Base-by-base conservation (phyloP, 1,140 invertebrate genomes). In the Periplaneta americana region DNA sequence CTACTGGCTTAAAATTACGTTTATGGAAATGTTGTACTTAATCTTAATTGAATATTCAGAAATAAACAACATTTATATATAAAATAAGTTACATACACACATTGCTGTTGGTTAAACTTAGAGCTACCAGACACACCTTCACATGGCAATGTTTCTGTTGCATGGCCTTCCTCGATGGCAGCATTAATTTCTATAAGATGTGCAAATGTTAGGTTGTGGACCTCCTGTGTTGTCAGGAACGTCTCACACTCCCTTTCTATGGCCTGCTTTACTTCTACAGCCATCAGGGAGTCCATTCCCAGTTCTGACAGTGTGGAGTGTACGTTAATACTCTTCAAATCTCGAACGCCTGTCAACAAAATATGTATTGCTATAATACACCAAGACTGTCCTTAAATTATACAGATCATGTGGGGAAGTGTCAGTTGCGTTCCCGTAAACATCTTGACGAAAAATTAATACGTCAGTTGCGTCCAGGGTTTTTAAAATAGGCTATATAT, bases 271-370 rank as follows among this genome's bases (percentile, higher is more conserved):
- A 95, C 91, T 89, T 97, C 96, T 1, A 96, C 95, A 8, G 94
- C 95, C 94, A 97, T 97, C 86, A 98, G 91, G 28, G 95, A 96
- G 88, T 98, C 96, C 90, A 98, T 94, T 78, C 96, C 96, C 75
- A 96, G 90, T 87, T 96, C 95, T 75, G 88, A 74, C 9, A 93
- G 85, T 32, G 89, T 90, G 8, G 87, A 86, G 74, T 91, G 88
- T 32, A 86, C 85, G 79, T 89, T 89, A 11, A 92, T 81, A 28
- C 86, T 85, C 78, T 82, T 82, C 34, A 82, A 77, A 66, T 82
- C 81, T 15, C 81, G 39, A 31, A 78, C 33, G 28, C 81, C 80
- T 81, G 75, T 34, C n/a, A n/a, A n/a, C n/a, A n/a, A n/a, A n/a
- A n/a, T n/a, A n/a, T n/a, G n/a, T n/a, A n/a, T n/a, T n/a, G n/a